Conservation (phyloP, 2,113 vertebrate species). For the Melierax canorus region DNA sequence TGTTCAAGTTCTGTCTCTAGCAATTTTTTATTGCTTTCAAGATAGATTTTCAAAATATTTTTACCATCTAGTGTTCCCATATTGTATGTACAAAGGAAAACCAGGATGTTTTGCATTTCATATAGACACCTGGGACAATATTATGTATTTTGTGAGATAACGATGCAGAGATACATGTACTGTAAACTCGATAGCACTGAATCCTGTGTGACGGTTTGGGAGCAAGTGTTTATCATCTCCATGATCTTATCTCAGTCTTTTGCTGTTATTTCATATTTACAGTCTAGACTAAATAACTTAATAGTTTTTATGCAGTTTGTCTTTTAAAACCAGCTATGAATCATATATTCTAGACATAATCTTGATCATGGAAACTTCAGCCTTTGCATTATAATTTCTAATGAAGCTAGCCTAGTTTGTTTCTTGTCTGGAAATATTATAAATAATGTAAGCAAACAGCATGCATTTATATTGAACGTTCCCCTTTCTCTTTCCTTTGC, state of each 20-base stretch:
- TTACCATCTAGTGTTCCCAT: background rate
- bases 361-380: constrained; percentile 19
- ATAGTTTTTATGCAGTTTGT: constrained; percentile 47
- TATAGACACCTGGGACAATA: background rate
- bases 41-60: constrained; percentile 17
- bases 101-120: background rate
- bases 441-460: background rate
- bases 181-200: background rate
- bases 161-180: background rate
- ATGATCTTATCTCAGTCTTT: constrained; percentile 18
- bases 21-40: constrained; percentile 9
- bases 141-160: background rate
- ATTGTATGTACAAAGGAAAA: background rate
- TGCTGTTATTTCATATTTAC: constrained; percentile 37
- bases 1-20: background rate
- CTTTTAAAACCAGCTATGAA: constrained; percentile 44
- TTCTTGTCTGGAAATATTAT: constrained; percentile 12
- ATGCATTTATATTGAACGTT: background rate
- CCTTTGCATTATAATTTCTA: constrained; percentile 47
- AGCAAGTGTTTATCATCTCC: constrained; percentile 23
- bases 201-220: background rate
- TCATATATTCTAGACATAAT: constrained; percentile 41
- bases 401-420: constrained; percentile 8
- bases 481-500: background rate
- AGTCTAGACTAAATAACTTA: constrained; percentile 39